Percentiles rank a stretch among this genome's conserved stretches.
Conservation (phyloP, 2,797 vertebrate genomes). For the Chrysocyon brachyurus region DNA sequence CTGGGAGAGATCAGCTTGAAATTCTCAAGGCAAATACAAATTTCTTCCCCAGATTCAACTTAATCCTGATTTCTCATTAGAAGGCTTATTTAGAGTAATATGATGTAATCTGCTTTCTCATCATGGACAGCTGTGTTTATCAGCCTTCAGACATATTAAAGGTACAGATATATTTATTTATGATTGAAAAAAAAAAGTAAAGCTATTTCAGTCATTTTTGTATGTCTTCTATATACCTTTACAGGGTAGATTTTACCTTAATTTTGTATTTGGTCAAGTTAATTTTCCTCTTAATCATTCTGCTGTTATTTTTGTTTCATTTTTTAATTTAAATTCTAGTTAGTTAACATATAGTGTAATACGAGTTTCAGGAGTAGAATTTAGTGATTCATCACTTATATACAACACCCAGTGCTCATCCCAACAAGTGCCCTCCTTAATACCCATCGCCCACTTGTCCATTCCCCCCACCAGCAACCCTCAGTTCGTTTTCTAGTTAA, state of each 20-base stretch:
- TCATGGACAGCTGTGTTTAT: constrained; percentile 80
- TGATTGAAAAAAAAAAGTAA: constrained; percentile 32
- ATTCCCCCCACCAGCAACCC: background rate
- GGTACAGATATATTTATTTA: constrained; percentile 80
- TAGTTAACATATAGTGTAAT: background rate
- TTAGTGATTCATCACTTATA: background rate
- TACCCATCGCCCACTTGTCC: background rate
- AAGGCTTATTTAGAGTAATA: constrained; percentile 80
- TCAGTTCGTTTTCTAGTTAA: background rate
- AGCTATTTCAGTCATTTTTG: constrained; percentile 43
- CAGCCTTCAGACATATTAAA: constrained; percentile 80
- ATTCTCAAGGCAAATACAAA: constrained; percentile 76
- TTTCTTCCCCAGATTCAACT: constrained; percentile 79
- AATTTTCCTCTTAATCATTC: background rate
- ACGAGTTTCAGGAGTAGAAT: background rate
- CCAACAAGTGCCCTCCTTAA: background rate
- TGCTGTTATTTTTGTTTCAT: background rate
- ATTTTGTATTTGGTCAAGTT: constrained; percentile 30
- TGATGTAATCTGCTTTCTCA: constrained; percentile 80
- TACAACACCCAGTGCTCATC: background rate
- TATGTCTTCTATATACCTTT: constrained; percentile 31
- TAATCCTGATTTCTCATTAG: constrained; percentile 83
- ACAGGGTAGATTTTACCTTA: constrained; percentile 12
- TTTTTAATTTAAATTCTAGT: background rate
- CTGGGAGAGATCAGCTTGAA: constrained; percentile 64